Conservation (phyloP, 2,113 vertebrate species). For the Micromys minutus region DNA sequence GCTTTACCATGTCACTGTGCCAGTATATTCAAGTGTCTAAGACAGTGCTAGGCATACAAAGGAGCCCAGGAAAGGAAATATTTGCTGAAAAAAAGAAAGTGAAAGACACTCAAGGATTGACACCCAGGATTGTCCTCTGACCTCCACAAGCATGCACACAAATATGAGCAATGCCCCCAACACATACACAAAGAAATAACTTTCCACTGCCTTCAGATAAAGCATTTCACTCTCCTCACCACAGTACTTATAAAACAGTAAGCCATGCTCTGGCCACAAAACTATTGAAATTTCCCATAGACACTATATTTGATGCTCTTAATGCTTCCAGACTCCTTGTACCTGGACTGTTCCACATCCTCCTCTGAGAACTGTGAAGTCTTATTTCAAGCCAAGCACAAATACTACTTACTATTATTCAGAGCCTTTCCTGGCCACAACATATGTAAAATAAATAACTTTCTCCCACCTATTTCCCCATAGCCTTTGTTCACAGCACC, state of each 20-base stretch:
- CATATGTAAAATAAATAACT: slow-evolving; percentile 2
- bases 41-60: neutral
- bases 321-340: neutral
- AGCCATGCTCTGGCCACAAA: neutral
- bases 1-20: neutral
- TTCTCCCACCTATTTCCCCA: neutral
- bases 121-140: neutral
- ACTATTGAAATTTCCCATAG: slow-evolving; percentile 19
- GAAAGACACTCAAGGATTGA: neutral
- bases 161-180: neutral
- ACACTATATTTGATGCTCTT: neutral
- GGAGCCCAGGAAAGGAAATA: slow-evolving; percentile 4
- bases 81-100: neutral
- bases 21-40: neutral
- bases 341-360: neutral
- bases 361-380: neutral
- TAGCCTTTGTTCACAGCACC: neutral
- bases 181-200: neutral
- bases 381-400: slow-evolving; percentile 32
- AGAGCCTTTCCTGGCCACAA: slow-evolving; percentile 32
- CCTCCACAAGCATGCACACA: neutral
- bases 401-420: neutral
- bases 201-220: neutral
- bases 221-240: neutral
- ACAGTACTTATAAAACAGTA: neutral